Evolutionary conservation across 2,888 invertebrate species (phyloP), one percentile per base, ranked within the genome.

Genomic region (Cyclophora punctaria): DNA sequence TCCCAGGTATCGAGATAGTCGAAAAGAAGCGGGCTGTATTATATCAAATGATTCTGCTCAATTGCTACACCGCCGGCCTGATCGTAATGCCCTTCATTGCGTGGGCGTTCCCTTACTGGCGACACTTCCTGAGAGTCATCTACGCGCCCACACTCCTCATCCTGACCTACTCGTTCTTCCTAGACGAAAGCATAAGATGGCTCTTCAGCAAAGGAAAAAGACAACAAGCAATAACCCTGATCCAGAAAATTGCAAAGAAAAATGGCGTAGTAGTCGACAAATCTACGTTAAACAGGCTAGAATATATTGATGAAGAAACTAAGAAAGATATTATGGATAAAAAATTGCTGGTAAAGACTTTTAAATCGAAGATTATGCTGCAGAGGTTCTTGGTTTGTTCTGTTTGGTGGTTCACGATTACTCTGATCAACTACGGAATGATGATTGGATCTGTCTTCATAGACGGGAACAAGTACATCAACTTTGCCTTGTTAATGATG

Each of bases 381-480:
- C 75, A 79, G 47, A 70, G 87, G 54, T 86, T 88, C 60, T 55
- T 82, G 3, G 76, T 87, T 4, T 87, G 88, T 60, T 60, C 78
- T 71, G 83, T 83, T 52, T 88, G 86, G 86, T 88, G 88, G 87
- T 77, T 87, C 56, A 87, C 87, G 2, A 83, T 83, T 49, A 87
- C 86, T 20, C 64, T 88, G 40, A 86, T 88, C 54, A 87, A 88
- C 73, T 88, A 86, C 59, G 88, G 87, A 3, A 87, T 87, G 88
- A 86, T 87, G 86, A 82, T 87, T 66, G 80, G 86, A 63, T 75
- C 86, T 0, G 87, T 87, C 48, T 74, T 83, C 56, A 80, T 87
- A 50, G 84, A 75, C 6, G 87, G 88, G 3, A 83, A 87, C 64
- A 87, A 86, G 59, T 87, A 83, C 64, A 62, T 83, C 33, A 88